Percentiles rank a stretch among this genome's conserved stretches.
These are phyloP conservation scores for Achroia grisella DNA, from an alignment of 1,140 invertebrate species.

Conservation along the genomic window DNA sequence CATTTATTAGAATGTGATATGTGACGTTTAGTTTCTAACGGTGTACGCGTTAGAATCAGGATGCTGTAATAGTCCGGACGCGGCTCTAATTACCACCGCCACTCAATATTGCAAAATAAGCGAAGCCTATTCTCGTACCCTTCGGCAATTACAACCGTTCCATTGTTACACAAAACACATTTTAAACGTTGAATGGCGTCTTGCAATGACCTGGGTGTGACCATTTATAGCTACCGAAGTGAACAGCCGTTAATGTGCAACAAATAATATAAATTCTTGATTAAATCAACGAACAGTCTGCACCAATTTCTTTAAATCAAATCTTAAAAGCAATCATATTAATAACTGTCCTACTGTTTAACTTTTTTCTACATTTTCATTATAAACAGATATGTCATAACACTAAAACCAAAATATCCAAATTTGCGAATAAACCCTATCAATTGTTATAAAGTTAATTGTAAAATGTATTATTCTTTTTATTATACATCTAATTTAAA, in stretches of 20 bases:
- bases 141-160: conserved; percentile 51
- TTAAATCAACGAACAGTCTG: conserved; percentile 26
- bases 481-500: no score
- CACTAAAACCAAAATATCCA: no score
- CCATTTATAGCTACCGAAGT: conserved; percentile 43
- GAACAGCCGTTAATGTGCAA: conserved; percentile 26
- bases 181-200: conserved; percentile 47
- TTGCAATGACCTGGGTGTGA: conserved; percentile 59
- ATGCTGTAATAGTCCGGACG: conserved; percentile 66
- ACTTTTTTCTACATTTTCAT: no score
- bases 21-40: conserved; percentile 12
- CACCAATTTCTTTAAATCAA: no score
- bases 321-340: no score
- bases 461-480: no score
- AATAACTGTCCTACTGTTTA: no score
- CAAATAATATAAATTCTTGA: conserved; percentile 48
- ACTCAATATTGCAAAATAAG: conserved; percentile 67
- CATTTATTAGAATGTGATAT: conserved; percentile 9
- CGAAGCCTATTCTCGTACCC: conserved; percentile 62
- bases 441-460: no score
- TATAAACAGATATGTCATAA: no score
- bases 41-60: conserved; percentile 58
- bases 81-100: conserved; percentile 64
- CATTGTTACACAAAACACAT: conserved; percentile 61
- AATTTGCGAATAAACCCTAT: no score